These are phyloP conservation scores for Drosophila mercatorum DNA, from an alignment of 2,888 invertebrate species.

Conservation along the genomic window DNA sequence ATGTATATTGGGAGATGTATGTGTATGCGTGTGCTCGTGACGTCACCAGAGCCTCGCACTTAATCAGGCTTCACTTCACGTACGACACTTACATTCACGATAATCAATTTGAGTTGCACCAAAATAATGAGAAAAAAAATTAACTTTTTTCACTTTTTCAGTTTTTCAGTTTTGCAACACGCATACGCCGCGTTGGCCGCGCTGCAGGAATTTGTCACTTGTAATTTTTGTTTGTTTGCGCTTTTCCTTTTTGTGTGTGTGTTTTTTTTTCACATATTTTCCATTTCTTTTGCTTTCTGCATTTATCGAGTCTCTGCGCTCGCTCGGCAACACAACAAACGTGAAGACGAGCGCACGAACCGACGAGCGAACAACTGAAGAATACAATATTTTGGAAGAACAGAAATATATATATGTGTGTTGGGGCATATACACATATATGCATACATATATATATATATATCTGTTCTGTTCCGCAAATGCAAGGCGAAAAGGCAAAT, in stretches of 20 bases:
- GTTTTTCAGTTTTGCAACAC: conserved; percentile 36
- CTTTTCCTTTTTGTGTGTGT: conserved; percentile 1
- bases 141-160: background rate
- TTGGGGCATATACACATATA: background rate
- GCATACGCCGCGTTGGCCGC: conserved; percentile 63
- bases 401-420: conserved; percentile 10
- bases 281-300: conserved; percentile 10
- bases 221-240: conserved; percentile 34
- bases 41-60: conserved; percentile 45
- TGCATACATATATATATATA: conserved; percentile 13
- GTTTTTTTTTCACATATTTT: conserved; percentile 5
- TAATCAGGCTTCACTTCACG: conserved; percentile 18
- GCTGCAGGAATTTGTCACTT: conserved; percentile 9
- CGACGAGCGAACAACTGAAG: conserved; percentile 30
- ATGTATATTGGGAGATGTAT: background rate
- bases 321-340: conserved; percentile 43
- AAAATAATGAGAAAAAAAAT: background rate
- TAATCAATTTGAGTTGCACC: background rate
- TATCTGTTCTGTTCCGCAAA: conserved; percentile 30
- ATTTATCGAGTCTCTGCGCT: conserved; percentile 16
- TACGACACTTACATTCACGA: conserved; percentile 23
- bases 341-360: conserved; percentile 26
- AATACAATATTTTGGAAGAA: conserved; percentile 5
- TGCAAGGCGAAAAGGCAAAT: conserved; percentile 44
- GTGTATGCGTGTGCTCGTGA: conserved; percentile 41